Base-by-base conservation (phyloP, 2,113 vertebrate species). In the Raja brachyura region DNA sequence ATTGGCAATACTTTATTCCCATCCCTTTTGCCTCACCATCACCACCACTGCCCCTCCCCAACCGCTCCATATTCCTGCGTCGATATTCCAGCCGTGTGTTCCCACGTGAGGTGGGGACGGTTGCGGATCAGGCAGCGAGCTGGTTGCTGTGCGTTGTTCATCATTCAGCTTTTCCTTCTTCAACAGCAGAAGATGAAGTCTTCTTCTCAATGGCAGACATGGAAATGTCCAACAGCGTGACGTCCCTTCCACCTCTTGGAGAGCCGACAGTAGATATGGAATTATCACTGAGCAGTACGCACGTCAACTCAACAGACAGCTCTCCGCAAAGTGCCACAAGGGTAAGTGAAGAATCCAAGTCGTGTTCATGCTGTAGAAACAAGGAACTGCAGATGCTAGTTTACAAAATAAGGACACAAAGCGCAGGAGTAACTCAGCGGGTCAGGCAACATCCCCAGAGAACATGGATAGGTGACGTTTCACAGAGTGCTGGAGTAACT, bases 141-240 rank as follows among this genome's bases (percentile, higher is more conserved):
- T 88, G 16, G n/a, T 6, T 66, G 25, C 68, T 92, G 68, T 73
- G 4, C 54, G 0, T 28, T 59, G 10, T 22, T 74, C 20, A 8
- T 88, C 16, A 31, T 66, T 61, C 16, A 25, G 31, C 33, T 93
- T 93, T 18, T 94, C 74, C 94, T 0, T 39, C 88, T 96, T n/a
- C n/a, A 73, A 88, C 93, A 94, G 48, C 93, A 97, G 95, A 97
- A 97, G 98, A 99, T 96, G 98, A 99, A 94, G 98, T 99, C 93
- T 99, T 99, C 96, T 99, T 99, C 95, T 99, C 99, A 77, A 99
- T 99, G 99, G 99, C 98, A 75, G 99, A 99, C 94, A 99, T 99
- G 98, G 99, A 99, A 94, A 99, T 99, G 98, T 99, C 98, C 76
- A 98, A 99, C 94, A 99, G 98, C 93, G 96, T 99, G 92, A 98